These are phyloP conservation scores for Chrosomus eos DNA, from an alignment of 2,797 vertebrate species.

Conservation along the genomic window DNA sequence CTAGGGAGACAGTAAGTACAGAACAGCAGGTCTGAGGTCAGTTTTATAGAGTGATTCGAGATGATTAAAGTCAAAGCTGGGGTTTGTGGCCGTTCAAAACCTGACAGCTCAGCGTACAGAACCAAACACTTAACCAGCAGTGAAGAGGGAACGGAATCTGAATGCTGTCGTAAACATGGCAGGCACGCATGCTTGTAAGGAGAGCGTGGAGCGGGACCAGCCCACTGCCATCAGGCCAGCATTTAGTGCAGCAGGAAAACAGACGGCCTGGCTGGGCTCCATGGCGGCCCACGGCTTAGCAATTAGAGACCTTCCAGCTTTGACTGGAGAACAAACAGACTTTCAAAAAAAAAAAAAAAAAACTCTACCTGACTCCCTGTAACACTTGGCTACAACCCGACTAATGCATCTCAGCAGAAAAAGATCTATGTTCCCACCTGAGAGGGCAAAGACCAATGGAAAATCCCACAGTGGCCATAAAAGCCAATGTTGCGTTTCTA, in stretches of 20 bases:
- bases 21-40: conserved; percentile 44
- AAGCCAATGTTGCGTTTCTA: conserved; percentile 55
- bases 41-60: conserved; percentile 39
- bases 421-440: conserved; percentile 46
- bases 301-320: conserved; percentile 59
- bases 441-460: conserved; percentile 53
- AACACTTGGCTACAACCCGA: conserved; percentile 42
- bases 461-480: conserved; percentile 56
- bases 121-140: conserved; percentile 42
- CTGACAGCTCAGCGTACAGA: conserved; percentile 18
- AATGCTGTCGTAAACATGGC: conserved; percentile 49
- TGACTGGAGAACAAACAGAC: conserved; percentile 53
- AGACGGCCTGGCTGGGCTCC: conserved; percentile 60
- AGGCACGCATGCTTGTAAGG: conserved; percentile 44
- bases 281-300: conserved; percentile 53
- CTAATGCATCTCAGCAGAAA: conserved; percentile 49
- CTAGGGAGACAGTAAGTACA: conserved; percentile 36
- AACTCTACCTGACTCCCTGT: conserved; percentile 33
- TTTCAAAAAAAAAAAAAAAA: conserved; percentile 24
- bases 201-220: conserved; percentile 46
- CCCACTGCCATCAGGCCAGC: conserved; percentile 49
- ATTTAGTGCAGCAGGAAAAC: conserved; percentile 58
- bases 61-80: conserved; percentile 45
- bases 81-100: conserved; percentile 26
- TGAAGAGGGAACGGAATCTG: conserved; percentile 30